Base-by-base conservation (phyloP, 2,888 invertebrate species). In the Holacanthella duospinosa region DNA sequence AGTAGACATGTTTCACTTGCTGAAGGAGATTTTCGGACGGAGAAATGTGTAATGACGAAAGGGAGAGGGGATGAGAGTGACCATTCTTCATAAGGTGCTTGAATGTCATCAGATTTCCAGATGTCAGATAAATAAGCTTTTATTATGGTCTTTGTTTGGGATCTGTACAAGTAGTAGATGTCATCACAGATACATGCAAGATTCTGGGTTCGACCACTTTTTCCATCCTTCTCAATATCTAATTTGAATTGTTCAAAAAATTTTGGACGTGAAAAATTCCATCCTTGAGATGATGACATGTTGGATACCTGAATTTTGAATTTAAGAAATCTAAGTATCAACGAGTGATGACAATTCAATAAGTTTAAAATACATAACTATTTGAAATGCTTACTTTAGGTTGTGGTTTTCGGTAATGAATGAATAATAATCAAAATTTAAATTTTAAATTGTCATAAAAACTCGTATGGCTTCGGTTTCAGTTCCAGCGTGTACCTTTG, bases 51-150 rank as follows among this genome's bases (percentile, higher is more conserved):
- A 12, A 57, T 29, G 9, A 9, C 6, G 24, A 57, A 57, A n/a
- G 21, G 9, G 4, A 57, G 2, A 19, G 29, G 9, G 12, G 12
- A 4, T 19, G 28, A 27, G 3, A 57, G 29, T 19, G 28, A 29
- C 57, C 57, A 57, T 24, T 57, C 57, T 28, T 57, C 29, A 29
- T 21, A 57, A n/a, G 21, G 19, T n/a, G 36, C 29, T 6, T 27
- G 4, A 19, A 28, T 25, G 2, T 27, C 57, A 55, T 55, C 55
- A 12, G 55, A 55, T 19, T 29, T 28, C 59, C 59, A 59, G 3
- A 59, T 44, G 4, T 59, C 59, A 4, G 59, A 43, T 6, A 24
- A 44, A 4, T 6, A 48, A 27, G 59, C 59, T 9, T 43, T 29
- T 9, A 59, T 36, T 3, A 59, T 29, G 9, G 43, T 59, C 26